Percentiles rank a stretch among this genome's conserved stretches.
Conservation (phyloP, 2,888 invertebrate species). For the Polymixis lichenea region DNA sequence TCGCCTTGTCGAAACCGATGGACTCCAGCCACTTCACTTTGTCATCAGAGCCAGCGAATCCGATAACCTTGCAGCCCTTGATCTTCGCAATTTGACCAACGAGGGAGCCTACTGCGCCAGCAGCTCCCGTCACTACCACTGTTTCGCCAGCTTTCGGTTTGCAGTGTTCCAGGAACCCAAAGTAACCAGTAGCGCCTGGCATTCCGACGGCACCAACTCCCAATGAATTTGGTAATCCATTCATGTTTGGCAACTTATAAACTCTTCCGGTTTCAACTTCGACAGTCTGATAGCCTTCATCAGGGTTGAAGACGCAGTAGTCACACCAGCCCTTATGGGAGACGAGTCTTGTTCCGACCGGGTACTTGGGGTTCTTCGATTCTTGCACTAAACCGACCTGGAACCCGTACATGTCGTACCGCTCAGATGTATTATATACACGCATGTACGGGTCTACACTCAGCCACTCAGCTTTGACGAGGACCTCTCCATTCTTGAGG, state of each 20-base stretch:
- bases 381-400: slow-evolving; percentile 88
- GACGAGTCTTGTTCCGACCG: slow-evolving; percentile 91
- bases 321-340: slow-evolving; percentile 83
- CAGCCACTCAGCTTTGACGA: slow-evolving; percentile 75
- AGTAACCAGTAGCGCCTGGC: slow-evolving; percentile 94
- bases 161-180: slow-evolving; percentile 93
- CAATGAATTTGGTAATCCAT: slow-evolving; percentile 88
- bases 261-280: slow-evolving; percentile 51
- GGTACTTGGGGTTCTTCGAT: slow-evolving; percentile 91
- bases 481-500: slow-evolving; percentile 77
- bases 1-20: slow-evolving; percentile 92
- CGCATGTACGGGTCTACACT: slow-evolving; percentile 76
- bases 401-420: slow-evolving; percentile 75
- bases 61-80: slow-evolving; percentile 91
- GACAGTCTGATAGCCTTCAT: slow-evolving; percentile 40
- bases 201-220: slow-evolving; percentile 92
- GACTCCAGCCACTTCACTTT: slow-evolving; percentile 87
- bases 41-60: slow-evolving; percentile 91
- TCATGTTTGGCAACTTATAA: slow-evolving; percentile 90
- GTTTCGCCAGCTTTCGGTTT: slow-evolving; percentile 93
- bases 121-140: slow-evolving; percentile 93
- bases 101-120: slow-evolving; percentile 93
- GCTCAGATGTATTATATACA: slow-evolving; percentile 66
- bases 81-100: slow-evolving; percentile 95
- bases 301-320: slow-evolving; percentile 59